phyloP scores from a whole-genome alignment of 2,888 invertebrate species.

The Scaptomyza cyrtandrae region DNA sequence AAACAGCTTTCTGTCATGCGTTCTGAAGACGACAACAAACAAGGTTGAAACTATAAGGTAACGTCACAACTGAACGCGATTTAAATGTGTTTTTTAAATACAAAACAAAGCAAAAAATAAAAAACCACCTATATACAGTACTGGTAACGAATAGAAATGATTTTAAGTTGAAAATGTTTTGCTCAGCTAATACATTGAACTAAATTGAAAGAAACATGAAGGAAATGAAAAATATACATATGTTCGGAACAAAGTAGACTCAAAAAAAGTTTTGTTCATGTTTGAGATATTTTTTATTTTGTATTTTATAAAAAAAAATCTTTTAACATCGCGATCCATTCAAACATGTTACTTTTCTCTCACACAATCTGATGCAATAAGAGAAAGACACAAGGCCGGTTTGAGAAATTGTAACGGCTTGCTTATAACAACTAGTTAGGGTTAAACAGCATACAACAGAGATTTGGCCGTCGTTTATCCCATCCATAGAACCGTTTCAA shows the following conservation, averaged over 20 bases:
- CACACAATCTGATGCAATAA: neutral
- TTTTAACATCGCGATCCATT: neutral
- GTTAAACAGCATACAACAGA: conserved; percentile 31
- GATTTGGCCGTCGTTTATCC: conserved; percentile 32
- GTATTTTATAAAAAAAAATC: neutral
- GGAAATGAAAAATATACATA: neutral
- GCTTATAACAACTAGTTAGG: conserved; percentile 31
- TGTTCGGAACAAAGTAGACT: neutral
- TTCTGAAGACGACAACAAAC: neutral
- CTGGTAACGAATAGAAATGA: neutral
- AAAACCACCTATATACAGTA: neutral
- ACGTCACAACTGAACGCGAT: conserved; percentile 41
- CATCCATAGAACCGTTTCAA: conserved; percentile 24
- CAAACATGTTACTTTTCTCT: neutral
- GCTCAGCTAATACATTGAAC: neutral
- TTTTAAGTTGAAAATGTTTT: neutral
- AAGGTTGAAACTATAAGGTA: conserved; percentile 30
- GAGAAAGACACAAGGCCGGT: conserved; percentile 13
- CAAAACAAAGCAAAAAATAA: neutral
- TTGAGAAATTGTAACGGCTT: conserved; percentile 23
- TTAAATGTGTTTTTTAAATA: neutral
- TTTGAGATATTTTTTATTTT: neutral
- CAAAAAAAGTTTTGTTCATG: neutral
- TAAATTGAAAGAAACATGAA: no score
- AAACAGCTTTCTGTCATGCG: conserved; percentile 41